Conservation (phyloP, 2,888 invertebrate genomes). For the Blera fallax region DNA sequence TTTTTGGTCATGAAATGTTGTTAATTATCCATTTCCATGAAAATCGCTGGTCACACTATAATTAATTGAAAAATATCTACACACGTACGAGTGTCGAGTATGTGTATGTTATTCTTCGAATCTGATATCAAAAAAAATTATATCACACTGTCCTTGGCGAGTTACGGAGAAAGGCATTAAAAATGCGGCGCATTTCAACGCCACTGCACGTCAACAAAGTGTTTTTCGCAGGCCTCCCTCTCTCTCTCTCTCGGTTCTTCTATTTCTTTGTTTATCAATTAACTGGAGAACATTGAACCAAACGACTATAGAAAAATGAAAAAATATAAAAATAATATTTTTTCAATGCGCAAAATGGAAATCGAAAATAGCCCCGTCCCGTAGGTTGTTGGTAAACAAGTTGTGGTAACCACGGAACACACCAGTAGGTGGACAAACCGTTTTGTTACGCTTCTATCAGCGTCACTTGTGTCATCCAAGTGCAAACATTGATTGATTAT, state of each 20-base stretch:
- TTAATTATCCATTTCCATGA: conserved; percentile 53
- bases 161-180: not conserved
- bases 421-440: conserved; percentile 12
- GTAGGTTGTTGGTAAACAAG: not conserved
- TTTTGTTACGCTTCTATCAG: conserved; percentile 6
- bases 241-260: not conserved
- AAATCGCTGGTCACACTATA: conserved; percentile 34
- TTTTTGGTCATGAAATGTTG: conserved; percentile 49
- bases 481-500: conserved; percentile 24
- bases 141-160: conserved; percentile 32
- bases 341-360: conserved; percentile 26
- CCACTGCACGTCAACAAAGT: conserved; percentile 21
- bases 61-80: conserved; percentile 19
- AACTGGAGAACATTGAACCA: conserved; percentile 41
- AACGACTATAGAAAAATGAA: not conserved
- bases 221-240: not conserved
- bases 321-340: conserved; percentile 18
- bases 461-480: conserved; percentile 17
- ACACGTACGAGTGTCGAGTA: not conserved
- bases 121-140: conserved; percentile 18
- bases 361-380: conserved; percentile 22
- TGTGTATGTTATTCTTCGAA: conserved; percentile 10
- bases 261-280: conserved; percentile 47
- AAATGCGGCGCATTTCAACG: conserved; percentile 40
- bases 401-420: not conserved